phyloP scores from a whole-genome alignment of 2,888 invertebrate genomes.

The Philopedon plagiatum region DNA sequence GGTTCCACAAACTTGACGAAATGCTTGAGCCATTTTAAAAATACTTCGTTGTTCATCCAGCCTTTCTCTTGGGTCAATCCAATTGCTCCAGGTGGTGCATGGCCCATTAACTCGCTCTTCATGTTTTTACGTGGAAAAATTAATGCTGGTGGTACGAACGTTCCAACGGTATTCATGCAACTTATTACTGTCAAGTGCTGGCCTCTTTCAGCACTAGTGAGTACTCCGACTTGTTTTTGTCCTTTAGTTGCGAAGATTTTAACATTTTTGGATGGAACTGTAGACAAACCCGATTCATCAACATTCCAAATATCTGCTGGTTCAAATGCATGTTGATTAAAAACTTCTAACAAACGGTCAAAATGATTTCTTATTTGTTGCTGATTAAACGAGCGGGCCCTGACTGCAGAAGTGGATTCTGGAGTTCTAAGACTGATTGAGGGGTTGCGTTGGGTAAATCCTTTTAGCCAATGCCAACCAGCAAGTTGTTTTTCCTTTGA shows the following conservation, averaged over 20 bases:
- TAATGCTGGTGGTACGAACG: constrained; percentile 62
- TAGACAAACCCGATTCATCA: constrained; percentile 66
- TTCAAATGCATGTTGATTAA: constrained; percentile 39
- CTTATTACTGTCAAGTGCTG: constrained; percentile 62
- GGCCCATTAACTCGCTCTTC: constrained; percentile 58
- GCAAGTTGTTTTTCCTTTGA: constrained; percentile 12
- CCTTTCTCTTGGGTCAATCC: constrained; percentile 59
- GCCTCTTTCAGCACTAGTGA: constrained; percentile 62
- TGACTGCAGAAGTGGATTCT: constrained; percentile 29
- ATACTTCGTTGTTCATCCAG: constrained; percentile 60
- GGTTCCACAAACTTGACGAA: constrained; percentile 61
- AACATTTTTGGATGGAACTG: constrained; percentile 62
- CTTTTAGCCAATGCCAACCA: constrained; percentile 37
- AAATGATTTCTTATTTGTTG: constrained; percentile 34
- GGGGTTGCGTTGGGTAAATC: constrained; percentile 35
- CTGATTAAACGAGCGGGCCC: constrained; percentile 44
- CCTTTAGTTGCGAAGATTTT: constrained; percentile 63
- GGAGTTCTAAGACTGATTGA: constrained; percentile 31
- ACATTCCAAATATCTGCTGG: constrained; percentile 52
- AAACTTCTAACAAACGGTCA: constrained; percentile 18
- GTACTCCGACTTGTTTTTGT: constrained; percentile 64
- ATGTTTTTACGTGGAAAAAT: constrained; percentile 63
- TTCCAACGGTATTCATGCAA: constrained; percentile 61
- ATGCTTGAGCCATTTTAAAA: constrained; percentile 57
- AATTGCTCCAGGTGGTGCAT: constrained; percentile 62